Evolutionary conservation across 35 echinoderm and acorn worm genomes (phyloP).

Genomic region (Amphiura filiformis): DNA sequence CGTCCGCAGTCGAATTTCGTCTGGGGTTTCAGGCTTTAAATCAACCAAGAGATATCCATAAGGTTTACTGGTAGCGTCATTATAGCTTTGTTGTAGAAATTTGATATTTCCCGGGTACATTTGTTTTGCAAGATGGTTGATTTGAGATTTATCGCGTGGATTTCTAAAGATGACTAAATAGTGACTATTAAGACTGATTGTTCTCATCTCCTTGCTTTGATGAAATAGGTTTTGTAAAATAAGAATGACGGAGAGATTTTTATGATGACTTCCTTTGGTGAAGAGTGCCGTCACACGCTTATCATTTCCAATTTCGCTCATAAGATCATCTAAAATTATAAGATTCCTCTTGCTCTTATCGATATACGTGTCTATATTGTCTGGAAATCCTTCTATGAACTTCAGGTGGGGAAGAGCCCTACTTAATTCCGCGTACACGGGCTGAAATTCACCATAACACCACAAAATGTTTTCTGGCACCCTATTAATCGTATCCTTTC

Average conservation of each 20-base stretch:
- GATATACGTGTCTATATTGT: constrained; percentile 10
- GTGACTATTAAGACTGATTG: constrained; percentile 62
- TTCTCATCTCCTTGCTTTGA: constrained; percentile 50
- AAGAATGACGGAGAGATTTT: constrained; percentile 50
- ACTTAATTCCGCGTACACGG: constrained; percentile 8
- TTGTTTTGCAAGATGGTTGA: constrained; percentile 39
- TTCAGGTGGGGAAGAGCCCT: constrained; percentile 10
- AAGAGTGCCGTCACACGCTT: constrained; percentile 29
- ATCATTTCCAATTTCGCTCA: constrained; percentile 36
- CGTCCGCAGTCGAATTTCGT: constrained; percentile 49
- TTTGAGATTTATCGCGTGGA: constrained; percentile 64
- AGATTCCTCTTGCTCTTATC: constrained; percentile 33
- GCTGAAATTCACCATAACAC: constrained; percentile 71
- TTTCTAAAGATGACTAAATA: constrained; percentile 53
- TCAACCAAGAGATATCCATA: constrained; percentile 54
- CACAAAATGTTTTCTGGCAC: constrained; percentile 50
- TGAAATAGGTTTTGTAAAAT: constrained; percentile 83
- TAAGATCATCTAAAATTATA: constrained; percentile 47
- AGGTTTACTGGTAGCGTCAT: constrained; percentile 44
- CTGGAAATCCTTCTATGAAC: constrained; percentile 51
- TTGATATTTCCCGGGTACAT: constrained; percentile 47
- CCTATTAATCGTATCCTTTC: background rate
- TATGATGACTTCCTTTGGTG: constrained; percentile 64
- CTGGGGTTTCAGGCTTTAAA: constrained; percentile 50
- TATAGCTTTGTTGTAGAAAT: constrained; percentile 47